A percentile compares a stretch with the other conserved stretches of the same genome.
phyloP scores from a whole-genome alignment of 2,113 vertebrate species.

The Conger conger region DNA sequence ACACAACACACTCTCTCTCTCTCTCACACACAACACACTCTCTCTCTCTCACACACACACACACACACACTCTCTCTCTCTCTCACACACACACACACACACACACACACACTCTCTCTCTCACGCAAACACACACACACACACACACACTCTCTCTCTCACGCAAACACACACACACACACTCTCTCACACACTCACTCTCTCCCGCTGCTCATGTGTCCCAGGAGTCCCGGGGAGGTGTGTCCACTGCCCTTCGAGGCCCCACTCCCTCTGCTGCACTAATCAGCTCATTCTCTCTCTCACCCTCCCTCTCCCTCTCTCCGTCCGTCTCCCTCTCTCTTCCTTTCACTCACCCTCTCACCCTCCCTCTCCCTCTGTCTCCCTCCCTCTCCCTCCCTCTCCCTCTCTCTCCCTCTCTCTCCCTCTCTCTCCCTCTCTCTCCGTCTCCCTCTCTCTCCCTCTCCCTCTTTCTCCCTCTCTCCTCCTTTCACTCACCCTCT shows the following conservation, averaged over 20 bases:
- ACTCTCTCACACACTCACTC: too few relatives aligned
- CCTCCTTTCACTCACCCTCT: too few relatives aligned
- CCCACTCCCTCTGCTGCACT: slow-evolving; percentile 19
- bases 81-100: not conserved
- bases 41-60: not conserved
- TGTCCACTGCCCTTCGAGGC: slow-evolving; percentile 20
- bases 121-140: not conserved
- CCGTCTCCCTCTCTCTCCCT: too few relatives aligned
- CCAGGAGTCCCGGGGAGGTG: slow-evolving; percentile 68
- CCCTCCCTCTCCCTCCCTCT: too few relatives aligned
- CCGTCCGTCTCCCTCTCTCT: not conserved
- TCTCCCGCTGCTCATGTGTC: slow-evolving; percentile 73
- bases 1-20: slow-evolving; percentile 35
- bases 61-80: too few relatives aligned
- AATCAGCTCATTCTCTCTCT: slow-evolving; percentile 38
- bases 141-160: too few relatives aligned
- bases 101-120: slow-evolving; percentile 40
- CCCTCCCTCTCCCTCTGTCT: too few relatives aligned
- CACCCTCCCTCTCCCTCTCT: too few relatives aligned
- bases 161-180: not conserved
- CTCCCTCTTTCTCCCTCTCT: too few relatives aligned
- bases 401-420: too few relatives aligned
- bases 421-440: too few relatives aligned
- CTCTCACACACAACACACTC: not conserved
- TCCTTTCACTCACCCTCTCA: not conserved